phyloP scores from a whole-genome alignment of 2,888 invertebrate species.

The Lasioglossum malachurum region DNA sequence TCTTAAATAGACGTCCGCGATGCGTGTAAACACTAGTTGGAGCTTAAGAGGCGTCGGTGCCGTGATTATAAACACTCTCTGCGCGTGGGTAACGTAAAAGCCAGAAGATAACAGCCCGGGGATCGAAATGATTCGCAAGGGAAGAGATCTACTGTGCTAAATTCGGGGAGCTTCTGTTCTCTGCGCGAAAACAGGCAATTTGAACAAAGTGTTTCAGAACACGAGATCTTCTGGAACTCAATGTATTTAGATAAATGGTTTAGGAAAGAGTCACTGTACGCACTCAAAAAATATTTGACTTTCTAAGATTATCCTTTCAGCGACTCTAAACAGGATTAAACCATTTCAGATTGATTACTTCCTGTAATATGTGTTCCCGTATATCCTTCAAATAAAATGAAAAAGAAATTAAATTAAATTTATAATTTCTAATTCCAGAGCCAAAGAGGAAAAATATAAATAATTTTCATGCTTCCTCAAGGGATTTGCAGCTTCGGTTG shows the following conservation, averaged over 20 bases:
- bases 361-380: too few relatives aligned
- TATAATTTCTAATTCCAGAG: not conserved
- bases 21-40: not conserved
- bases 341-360: too few relatives aligned
- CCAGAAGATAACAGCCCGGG: not conserved
- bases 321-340: too few relatives aligned
- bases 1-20: not conserved
- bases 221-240: not conserved
- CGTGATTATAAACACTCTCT: not conserved
- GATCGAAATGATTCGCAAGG: not conserved
- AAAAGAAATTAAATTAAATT: not conserved
- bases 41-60: not conserved
- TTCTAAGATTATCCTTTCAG: too few relatives aligned
- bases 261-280: not conserved
- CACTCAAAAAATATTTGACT: too few relatives aligned
- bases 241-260: not conserved
- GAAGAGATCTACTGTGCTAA: not conserved
- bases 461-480: not conserved
- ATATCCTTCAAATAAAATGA: too few relatives aligned
- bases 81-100: not conserved
- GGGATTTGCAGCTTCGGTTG: not conserved
- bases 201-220: not conserved
- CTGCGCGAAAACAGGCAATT: not conserved
- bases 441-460: not conserved
- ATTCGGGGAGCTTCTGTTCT: not conserved